These are phyloP conservation scores for Euura lappo DNA, from an alignment of 1,140 invertebrate genomes.

Conservation along the genomic window DNA sequence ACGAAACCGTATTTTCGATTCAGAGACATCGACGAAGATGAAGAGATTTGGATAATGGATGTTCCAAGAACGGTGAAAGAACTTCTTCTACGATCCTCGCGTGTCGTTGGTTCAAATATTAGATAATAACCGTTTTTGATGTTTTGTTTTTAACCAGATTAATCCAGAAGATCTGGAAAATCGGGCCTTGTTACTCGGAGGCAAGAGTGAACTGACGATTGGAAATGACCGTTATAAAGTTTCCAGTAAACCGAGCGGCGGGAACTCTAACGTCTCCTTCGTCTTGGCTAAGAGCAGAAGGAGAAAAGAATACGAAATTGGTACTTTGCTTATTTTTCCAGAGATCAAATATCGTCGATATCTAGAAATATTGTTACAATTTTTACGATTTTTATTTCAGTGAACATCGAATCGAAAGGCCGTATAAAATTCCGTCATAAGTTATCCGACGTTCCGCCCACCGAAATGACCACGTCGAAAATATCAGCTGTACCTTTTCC, in stretches of 20 bases:
- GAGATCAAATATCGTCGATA: not conserved
- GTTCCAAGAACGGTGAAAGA: slow-evolving; percentile 41
- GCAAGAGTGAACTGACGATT: slow-evolving; percentile 45
- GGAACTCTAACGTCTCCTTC: slow-evolving; percentile 34
- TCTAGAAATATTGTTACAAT: slow-evolving; percentile 3
- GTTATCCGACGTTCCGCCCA: slow-evolving; percentile 30
- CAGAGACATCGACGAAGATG: slow-evolving; percentile 37
- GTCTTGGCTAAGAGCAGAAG: slow-evolving; percentile 35
- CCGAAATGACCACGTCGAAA: slow-evolving; percentile 18
- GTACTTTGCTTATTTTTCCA: slow-evolving; percentile 25
- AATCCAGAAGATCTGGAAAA: slow-evolving; percentile 37
- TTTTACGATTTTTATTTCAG: slow-evolving; percentile 27
- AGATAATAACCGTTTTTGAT: not conserved
- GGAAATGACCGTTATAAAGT: slow-evolving; percentile 35
- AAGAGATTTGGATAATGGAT: slow-evolving; percentile 48
- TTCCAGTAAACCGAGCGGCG: slow-evolving; percentile 23
- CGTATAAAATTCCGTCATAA: slow-evolving; percentile 37
- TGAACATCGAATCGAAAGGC: slow-evolving; percentile 38
- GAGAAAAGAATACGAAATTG: slow-evolving; percentile 32
- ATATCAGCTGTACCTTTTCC: slow-evolving; percentile 38
- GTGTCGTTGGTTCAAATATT: not conserved
- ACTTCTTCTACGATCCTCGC: not conserved
- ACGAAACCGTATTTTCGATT: slow-evolving; percentile 33
- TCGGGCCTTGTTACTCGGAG: slow-evolving; percentile 36
- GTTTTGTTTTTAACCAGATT: slow-evolving; percentile 27